Base-by-base conservation (phyloP, 2,113 vertebrate genomes). In the Oryzias celebensis region DNA sequence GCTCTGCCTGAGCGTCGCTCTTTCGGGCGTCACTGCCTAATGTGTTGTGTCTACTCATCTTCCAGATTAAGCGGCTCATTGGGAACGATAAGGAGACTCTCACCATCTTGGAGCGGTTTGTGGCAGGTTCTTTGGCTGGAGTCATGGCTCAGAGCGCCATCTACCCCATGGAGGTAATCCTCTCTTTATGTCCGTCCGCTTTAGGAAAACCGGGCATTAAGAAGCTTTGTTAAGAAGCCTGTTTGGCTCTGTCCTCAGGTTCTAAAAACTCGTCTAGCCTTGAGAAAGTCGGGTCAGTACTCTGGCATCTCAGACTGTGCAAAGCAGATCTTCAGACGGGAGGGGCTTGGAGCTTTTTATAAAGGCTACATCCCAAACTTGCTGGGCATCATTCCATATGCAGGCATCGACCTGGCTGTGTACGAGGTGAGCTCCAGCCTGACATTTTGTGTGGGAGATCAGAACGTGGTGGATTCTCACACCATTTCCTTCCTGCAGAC, bases 281-380 rank as follows among this genome's bases (percentile, higher is more conserved):
- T 99, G 31, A 90, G 95, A 48, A 96, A 80, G 69, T 98, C 94
- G 0, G 95, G 96, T 1, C 96, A 98, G 78, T 98, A 95, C 85
- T 82, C 90, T 0, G 93, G 97, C 0, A 94, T 99, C 90, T 68
- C 93, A 0, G 91, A 98, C 76, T 98, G 96, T 3, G 96, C 96
- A 53, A 94, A 93, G 84, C 94, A 93, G 73, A 94, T 99, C 55
- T 88, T 97, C 57, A 78, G 83, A 20, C 89, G 86, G 36, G 97
- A 97, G 77, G 96, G 96, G 0, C 50, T 96, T 4, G 59, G 84
- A 0, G 95, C 96, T 1, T 98, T 99, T 82, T 99, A 99, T 83
- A 98, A 96, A 87, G 97, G 97, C 80, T 98, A 97, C 4, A 18
- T 98, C 18, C 97, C 97, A 28, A 99, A 98, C 86, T 95, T 99